These are phyloP conservation scores for Ciona savignyi DNA, from an alignment of 23 tunicate genomes.

Conservation along the genomic window DNA sequence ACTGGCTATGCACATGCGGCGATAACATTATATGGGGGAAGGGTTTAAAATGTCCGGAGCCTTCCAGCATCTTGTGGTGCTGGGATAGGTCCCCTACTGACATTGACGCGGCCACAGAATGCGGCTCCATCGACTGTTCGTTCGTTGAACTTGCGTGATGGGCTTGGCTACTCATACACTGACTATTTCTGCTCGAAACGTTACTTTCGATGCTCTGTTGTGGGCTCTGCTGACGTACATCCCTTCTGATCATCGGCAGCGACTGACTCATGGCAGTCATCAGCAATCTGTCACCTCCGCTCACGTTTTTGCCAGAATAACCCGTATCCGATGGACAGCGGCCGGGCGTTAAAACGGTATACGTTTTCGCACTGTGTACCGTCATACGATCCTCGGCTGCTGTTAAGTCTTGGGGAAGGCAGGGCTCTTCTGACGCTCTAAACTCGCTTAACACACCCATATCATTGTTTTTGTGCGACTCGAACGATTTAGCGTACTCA, in stretches of 20 bases:
- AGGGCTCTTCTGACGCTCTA: neutral
- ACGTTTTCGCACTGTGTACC: neutral
- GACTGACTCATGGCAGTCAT: conserved; percentile 37
- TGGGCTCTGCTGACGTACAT: conserved; percentile 18
- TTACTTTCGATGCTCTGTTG: neutral
- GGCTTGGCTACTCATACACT: neutral
- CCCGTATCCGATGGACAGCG: conserved; percentile 26
- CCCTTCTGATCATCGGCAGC: conserved; percentile 17
- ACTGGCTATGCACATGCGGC: neutral
- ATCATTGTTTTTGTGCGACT: neutral
- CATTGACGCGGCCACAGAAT: neutral
- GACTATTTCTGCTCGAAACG: neutral
- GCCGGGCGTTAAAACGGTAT: neutral
- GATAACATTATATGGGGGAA: conserved; percentile 24
- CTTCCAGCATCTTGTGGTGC: conserved; percentile 10
- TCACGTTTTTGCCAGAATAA: conserved; percentile 28
- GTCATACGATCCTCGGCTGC: neutral
- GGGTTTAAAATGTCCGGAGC: conserved; percentile 1
- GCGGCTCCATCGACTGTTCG: neutral
- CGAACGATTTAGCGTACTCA: neutral
- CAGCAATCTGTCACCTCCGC: conserved; percentile 19
- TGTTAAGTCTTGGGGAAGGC: neutral
- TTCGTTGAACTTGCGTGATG: neutral
- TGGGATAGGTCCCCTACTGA: neutral
- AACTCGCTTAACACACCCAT: neutral